Conservation (phyloP, 2,888 invertebrate genomes). For the Sycophila texana region DNA sequence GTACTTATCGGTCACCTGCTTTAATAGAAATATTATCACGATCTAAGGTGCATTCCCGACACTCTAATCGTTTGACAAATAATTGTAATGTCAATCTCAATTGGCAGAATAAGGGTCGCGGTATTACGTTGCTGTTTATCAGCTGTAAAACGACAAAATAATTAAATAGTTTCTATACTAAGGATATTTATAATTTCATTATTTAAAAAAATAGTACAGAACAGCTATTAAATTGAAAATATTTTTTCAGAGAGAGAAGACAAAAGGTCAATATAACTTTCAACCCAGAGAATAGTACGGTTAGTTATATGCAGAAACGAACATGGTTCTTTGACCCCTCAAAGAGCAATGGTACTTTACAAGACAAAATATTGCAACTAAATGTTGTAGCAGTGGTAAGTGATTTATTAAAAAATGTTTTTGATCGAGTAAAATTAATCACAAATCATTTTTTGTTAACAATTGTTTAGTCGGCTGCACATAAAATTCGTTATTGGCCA, state of each 20-base stretch:
- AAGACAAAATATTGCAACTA: conserved; percentile 83
- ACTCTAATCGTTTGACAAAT: conserved; percentile 56
- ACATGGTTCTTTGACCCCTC: conserved; percentile 84
- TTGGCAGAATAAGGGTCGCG: conserved; percentile 65
- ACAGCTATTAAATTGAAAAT: neutral
- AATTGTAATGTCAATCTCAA: conserved; percentile 71
- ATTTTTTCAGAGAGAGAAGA: conserved; percentile 80
- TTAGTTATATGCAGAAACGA: conserved; percentile 83
- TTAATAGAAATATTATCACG: conserved; percentile 12
- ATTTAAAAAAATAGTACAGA: neutral
- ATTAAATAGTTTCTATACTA: conserved; percentile 28
- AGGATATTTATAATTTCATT: conserved; percentile 18
- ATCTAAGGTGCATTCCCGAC: conserved; percentile 41
- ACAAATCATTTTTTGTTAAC: neutral
- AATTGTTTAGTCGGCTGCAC: conserved; percentile 77
- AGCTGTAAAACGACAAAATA: conserved; percentile 40
- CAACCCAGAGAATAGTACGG: conserved; percentile 83
- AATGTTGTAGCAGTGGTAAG: conserved; percentile 89
- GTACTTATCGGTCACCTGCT: conserved; percentile 8
- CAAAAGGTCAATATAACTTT: conserved; percentile 85
- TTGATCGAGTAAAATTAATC: neutral
- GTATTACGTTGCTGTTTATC: conserved; percentile 59
- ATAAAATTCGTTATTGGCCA: conserved; percentile 80
- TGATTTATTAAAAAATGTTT: conserved; percentile 49
- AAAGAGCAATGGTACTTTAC: conserved; percentile 82